A percentile compares a stretch with the other conserved stretches of the same genome.
Conservation (phyloP, 2,888 invertebrate species). For the Ormyrus pomaceus region DNA sequence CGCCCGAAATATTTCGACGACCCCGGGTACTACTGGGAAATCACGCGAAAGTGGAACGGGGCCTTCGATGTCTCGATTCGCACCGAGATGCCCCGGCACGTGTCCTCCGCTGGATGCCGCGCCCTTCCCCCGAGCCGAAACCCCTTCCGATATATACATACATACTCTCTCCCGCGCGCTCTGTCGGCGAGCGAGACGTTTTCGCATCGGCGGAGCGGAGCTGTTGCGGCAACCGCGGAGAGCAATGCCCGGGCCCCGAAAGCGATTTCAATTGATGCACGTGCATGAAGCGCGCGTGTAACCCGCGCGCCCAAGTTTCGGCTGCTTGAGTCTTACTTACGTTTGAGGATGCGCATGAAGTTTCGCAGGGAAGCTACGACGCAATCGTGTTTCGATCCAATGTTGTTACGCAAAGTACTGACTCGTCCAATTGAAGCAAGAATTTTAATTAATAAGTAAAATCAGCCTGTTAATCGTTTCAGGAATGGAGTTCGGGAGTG, state of each 20-base stretch:
- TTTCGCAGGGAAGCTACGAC: too few species aligned
- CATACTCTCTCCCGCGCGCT: too few species aligned
- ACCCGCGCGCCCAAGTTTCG: too few species aligned
- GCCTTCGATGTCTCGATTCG: constrained; percentile 46
- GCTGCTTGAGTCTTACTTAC: too few species aligned
- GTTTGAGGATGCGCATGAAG: too few species aligned
- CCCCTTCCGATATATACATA: background rate
- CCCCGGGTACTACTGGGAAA: constrained; percentile 50
- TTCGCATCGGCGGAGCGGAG: background rate
- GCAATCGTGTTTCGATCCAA: too few species aligned
- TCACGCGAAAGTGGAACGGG: constrained; percentile 46
- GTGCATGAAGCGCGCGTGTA: background rate
- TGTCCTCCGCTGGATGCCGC: constrained; percentile 30
- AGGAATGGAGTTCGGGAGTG: too few species aligned
- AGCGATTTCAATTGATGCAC: constrained; percentile 36
- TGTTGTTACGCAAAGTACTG: too few species aligned
- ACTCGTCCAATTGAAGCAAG: too few species aligned
- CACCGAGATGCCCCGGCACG: constrained; percentile 10
- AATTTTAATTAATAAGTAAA: too few species aligned
- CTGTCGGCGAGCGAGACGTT: constrained; percentile 6
- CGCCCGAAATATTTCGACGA: constrained; percentile 32
- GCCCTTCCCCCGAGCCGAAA: background rate
- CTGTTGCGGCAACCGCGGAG: background rate
- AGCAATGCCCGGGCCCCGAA: background rate
- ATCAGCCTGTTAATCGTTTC: too few species aligned